phyloP scores from a whole-genome alignment of 92 coral and sea anemone species.

The Metridium senile region DNA sequence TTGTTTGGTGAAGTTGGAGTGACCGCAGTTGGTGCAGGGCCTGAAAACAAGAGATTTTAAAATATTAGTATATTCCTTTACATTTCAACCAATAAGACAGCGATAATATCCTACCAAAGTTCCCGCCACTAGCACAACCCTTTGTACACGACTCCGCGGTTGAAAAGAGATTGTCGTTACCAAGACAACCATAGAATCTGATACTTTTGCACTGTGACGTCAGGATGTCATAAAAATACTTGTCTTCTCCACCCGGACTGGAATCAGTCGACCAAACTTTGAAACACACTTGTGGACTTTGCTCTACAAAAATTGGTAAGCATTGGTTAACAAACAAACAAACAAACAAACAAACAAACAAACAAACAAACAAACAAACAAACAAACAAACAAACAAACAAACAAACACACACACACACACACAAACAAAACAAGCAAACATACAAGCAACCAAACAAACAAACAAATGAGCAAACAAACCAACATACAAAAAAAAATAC shows the following conservation, averaged over 20 bases:
- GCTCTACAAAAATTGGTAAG: not conserved
- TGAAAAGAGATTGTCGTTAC: conserved; percentile 80
- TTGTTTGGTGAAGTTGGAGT: conserved; percentile 73
- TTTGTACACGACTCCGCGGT: conserved; percentile 52
- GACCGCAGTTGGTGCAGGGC: conserved; percentile 64
- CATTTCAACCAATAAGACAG: not conserved
- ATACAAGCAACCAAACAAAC: not conserved
- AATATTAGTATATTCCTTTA: not conserved
- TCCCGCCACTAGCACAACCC: conserved; percentile 52
- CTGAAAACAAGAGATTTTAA: conserved; percentile 26
- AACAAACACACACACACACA: too few species aligned
- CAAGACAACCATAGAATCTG: conserved; percentile 84
- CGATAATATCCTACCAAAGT: conserved; percentile 41
- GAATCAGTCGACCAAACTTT: conserved; percentile 76
- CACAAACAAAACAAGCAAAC: too few species aligned
- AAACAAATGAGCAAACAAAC: not conserved
- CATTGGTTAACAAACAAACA: not conserved
- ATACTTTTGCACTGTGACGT: conserved; percentile 63
- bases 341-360: not conserved
- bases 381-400: not conserved
- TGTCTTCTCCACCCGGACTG: conserved; percentile 64
- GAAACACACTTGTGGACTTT: conserved; percentile 58
- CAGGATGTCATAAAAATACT: conserved; percentile 62
- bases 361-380: not conserved
- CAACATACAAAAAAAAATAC: too few species aligned